Conservation (phyloP, 2,888 invertebrate species). For the Ormyrus rosae region DNA sequence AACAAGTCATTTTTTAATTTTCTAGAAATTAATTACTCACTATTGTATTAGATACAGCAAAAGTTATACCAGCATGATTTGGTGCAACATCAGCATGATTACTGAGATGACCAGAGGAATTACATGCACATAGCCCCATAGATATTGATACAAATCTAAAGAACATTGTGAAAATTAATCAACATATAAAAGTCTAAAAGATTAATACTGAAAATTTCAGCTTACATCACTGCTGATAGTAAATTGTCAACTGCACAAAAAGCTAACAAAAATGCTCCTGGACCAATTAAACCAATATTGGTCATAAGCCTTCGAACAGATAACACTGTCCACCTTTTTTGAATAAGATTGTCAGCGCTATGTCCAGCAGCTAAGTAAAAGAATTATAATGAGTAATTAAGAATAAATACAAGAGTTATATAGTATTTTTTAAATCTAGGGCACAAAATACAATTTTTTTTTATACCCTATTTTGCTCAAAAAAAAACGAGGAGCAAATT, state of each 20-base stretch:
- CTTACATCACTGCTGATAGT: constrained; percentile 82
- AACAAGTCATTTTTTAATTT: background rate
- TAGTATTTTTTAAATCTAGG: no score
- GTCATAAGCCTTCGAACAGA: constrained; percentile 85
- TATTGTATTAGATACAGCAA: constrained; percentile 86
- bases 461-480: no score
- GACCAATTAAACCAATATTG: constrained; percentile 83
- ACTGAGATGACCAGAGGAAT: constrained; percentile 85
- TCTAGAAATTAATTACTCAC: constrained; percentile 73
- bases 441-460: no score
- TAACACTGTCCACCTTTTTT: constrained; percentile 81
- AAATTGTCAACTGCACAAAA: constrained; percentile 85
- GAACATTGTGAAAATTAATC: background rate
- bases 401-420: no score
- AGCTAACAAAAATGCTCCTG: constrained; percentile 83
- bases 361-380: constrained; percentile 81
- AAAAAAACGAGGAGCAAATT: no score
- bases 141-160: constrained; percentile 83
- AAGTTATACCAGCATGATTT: constrained; percentile 86
- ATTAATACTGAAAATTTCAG: constrained; percentile 55
- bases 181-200: background rate
- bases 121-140: constrained; percentile 86
- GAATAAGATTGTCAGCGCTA: constrained; percentile 82
- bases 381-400: no score
- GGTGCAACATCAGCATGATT: constrained; percentile 88